Evolutionary conservation across 2,888 invertebrate genomes (phyloP), one percentile per base, ranked within the genome.

Genomic region (Isotomurus palustris): DNA sequence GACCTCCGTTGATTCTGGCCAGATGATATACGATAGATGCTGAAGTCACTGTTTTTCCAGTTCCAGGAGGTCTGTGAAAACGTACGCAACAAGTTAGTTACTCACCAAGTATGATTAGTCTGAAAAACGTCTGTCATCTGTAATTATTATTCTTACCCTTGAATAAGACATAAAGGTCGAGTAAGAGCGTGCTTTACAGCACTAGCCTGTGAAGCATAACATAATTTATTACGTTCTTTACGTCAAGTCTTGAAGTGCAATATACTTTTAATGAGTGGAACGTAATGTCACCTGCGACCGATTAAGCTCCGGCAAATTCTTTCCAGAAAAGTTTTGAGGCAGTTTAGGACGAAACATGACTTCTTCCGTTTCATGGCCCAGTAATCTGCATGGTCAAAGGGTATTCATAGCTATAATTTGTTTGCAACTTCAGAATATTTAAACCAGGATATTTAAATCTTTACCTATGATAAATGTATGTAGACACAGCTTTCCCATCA

Each of bases 11-110:
- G 74, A 95, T 93, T 72, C 93, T 88, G 0, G 92, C 94, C 56
- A 99, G 79, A 74, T 99, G 99, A 75, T 96, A 99, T 2, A 99
- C 99, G 68, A 99, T 94, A 0, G 97, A 96, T 0, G 99, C 99
- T 1, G 97, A 97, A 0, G 99, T 99, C 0, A 99, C 99, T 0
- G 99, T 99, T 78, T 99, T 99, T 4, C 97, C 97, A 0, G 97
- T 97, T 48, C 94, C 94, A 0, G 96, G 95, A 0, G 92, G n/a
- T n/a, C n/a, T n/a, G n/a, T n/a, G n/a, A 19, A 79, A 47, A 25
- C n/a, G n/a, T n/a, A n/a, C n/a, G 32, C 32, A 32, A 32, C 12
- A 32, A 32, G 8, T 32, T 17, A 40, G 19, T 8, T 40, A 19
- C n/a, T n/a, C n/a, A n/a, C n/a, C n/a, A n/a, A n/a, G n/a, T n/a